Percentiles rank a stretch among this genome's conserved stretches.
Conservation (phyloP, 2,888 invertebrate species). For the Cerastis leucographa region DNA sequence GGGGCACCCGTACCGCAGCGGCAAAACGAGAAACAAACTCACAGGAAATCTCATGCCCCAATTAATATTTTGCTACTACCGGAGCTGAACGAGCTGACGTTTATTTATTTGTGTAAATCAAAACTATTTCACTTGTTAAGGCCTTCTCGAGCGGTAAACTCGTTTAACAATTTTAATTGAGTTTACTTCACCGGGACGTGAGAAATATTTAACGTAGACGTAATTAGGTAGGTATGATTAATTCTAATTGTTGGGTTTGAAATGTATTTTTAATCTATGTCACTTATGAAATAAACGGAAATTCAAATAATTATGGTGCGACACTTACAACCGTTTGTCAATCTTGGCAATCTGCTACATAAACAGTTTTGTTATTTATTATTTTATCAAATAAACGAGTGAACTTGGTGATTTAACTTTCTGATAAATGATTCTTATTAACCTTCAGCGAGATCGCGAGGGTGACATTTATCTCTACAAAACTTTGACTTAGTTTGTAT, state of each 20-base stretch:
- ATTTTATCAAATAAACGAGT: slow-evolving; percentile 55
- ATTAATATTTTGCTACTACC: slow-evolving; percentile 70
- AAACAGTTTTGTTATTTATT: slow-evolving; percentile 47
- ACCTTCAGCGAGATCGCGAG: slow-evolving; percentile 56
- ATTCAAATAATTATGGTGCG: neutral
- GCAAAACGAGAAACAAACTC: slow-evolving; percentile 70
- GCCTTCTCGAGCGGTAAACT: slow-evolving; percentile 13
- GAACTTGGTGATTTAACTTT: slow-evolving; percentile 62
- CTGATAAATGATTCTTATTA: slow-evolving; percentile 67
- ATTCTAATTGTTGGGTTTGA: slow-evolving; percentile 5
- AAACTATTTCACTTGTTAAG: slow-evolving; percentile 19
- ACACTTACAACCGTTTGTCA: slow-evolving; percentile 9
- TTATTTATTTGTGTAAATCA: slow-evolving; percentile 62
- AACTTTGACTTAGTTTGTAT: slow-evolving; percentile 53
- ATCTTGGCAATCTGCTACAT: slow-evolving; percentile 6
- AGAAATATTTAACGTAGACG: slow-evolving; percentile 11
- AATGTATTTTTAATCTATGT: neutral
- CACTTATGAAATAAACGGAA: slow-evolving; percentile 9
- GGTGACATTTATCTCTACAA: slow-evolving; percentile 58
- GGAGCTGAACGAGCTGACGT: slow-evolving; percentile 47
- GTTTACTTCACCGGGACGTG: slow-evolving; percentile 17
- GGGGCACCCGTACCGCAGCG: slow-evolving; percentile 44
- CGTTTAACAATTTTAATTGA: slow-evolving; percentile 29
- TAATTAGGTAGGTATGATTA: slow-evolving; percentile 11
- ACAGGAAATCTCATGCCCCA: slow-evolving; percentile 73